These are phyloP conservation scores for Orussus abietinus DNA, from an alignment of 1,140 invertebrate species.

Conservation along the genomic window DNA sequence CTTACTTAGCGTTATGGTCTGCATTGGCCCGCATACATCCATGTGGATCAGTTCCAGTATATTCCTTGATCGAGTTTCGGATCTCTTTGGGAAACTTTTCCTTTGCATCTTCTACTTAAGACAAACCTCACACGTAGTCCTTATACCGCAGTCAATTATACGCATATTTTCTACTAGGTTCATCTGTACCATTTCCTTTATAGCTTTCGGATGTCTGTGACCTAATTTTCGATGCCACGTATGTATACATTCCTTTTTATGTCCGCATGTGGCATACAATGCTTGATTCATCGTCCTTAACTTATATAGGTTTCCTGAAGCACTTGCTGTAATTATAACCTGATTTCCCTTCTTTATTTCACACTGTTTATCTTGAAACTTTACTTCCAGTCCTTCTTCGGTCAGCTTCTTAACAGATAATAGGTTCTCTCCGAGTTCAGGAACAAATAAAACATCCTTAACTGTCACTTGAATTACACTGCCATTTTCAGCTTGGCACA, in stretches of 20 bases:
- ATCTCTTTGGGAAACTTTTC: constrained; percentile 15
- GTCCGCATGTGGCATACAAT: background rate
- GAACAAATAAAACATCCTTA: constrained; percentile 40
- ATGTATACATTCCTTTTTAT: constrained; percentile 14
- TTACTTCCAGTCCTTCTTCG: constrained; percentile 21
- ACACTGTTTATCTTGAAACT: constrained; percentile 11
- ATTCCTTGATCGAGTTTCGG: background rate
- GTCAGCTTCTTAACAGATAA: constrained; percentile 34
- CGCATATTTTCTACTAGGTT: constrained; percentile 15
- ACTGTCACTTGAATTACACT: constrained; percentile 13
- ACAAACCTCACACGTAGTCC: constrained; percentile 18
- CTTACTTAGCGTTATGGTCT: constrained; percentile 4
- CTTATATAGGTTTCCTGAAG: constrained; percentile 5
- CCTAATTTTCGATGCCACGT: constrained; percentile 25
- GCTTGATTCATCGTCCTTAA: constrained; percentile 1
- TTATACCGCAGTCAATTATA: constrained; percentile 11
- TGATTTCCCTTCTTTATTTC: constrained; percentile 7
- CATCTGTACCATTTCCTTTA: constrained; percentile 16
- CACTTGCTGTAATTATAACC: background rate
- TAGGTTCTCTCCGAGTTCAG: constrained; percentile 39
- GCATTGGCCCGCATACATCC: constrained; percentile 17
- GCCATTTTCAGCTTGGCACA: no score
- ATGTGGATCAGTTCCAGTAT: constrained; percentile 14
- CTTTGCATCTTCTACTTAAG: constrained; percentile 21
- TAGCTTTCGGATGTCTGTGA: constrained; percentile 19